phyloP scores from a whole-genome alignment of 2,888 invertebrate species.

The Sepioteuthis lessoniana region DNA sequence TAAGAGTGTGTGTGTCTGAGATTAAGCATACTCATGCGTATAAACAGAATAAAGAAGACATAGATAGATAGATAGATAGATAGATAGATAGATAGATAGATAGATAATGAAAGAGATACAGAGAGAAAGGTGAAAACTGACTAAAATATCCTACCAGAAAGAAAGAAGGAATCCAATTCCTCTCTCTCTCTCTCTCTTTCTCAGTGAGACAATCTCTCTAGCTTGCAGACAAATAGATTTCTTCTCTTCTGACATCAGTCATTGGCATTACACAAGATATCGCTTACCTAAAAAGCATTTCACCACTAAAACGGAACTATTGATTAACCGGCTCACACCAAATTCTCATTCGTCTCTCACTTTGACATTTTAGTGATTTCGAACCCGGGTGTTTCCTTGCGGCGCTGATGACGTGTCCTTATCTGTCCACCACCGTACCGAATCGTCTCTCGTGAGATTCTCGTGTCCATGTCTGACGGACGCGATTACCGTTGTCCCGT shows the following conservation, averaged over 20 bases:
- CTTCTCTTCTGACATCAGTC: background rate
- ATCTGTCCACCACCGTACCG: background rate
- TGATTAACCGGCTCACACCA: background rate
- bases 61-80: too few relatives aligned
- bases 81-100: too few relatives aligned
- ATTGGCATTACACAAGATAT: conserved; percentile 33
- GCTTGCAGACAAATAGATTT: background rate
- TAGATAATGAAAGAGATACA: too few relatives aligned
- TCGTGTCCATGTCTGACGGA: background rate
- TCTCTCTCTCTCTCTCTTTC: background rate
- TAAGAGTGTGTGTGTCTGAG: too few relatives aligned
- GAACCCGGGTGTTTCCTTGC: conserved; percentile 17
- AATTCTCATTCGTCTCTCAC: background rate
- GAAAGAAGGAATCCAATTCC: background rate
- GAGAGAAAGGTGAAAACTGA: too few relatives aligned
- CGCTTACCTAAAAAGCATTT: conserved; percentile 23
- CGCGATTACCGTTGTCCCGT: background rate
- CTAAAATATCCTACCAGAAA: background rate
- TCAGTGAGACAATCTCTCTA: background rate
- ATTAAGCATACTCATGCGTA: too few relatives aligned
- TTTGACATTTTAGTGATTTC: conserved; percentile 18
- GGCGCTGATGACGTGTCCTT: background rate
- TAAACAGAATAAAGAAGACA: too few relatives aligned
- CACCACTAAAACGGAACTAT: conserved; percentile 12
- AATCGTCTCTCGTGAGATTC: conserved; percentile 4